Conservation (phyloP, 2,113 vertebrate genomes). For the Tylochromis polylepis region DNA sequence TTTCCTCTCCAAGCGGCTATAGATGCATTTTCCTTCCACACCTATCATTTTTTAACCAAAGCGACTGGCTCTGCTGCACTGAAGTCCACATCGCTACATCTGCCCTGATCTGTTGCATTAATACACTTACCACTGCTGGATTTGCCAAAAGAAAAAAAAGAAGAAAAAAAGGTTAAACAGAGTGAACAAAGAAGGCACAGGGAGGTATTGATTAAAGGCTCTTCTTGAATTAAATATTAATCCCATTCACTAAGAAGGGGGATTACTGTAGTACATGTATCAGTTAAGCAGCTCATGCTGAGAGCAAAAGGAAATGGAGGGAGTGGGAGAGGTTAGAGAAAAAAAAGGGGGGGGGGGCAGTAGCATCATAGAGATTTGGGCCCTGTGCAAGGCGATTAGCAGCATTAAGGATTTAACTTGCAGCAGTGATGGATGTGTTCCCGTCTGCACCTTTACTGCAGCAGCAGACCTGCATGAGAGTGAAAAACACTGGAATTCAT, state of each 20-base stretch:
- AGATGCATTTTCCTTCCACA: neutral
- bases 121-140: neutral
- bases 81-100: neutral
- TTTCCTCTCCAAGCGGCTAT: neutral
- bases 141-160: neutral
- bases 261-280: constrained; percentile 54
- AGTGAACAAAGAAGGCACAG: neutral
- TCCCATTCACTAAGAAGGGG: constrained; percentile 45
- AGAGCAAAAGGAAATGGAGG: neutral
- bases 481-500: neutral
- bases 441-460: neutral
- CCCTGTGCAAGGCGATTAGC: neutral
- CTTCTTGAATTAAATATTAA: constrained; percentile 55
- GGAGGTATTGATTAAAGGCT: constrained; percentile 42
- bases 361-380: neutral
- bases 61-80: neutral
- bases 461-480: neutral
- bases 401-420: neutral
- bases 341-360: neutral
- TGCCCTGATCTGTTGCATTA: neutral
- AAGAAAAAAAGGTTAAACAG: neutral
- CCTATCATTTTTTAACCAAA: neutral
- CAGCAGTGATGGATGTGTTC: neutral
- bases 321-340: neutral
- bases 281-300: constrained; percentile 40